phyloP scores from a whole-genome alignment of 2,113 vertebrate species.

The Psilopsiagon aymara region DNA sequence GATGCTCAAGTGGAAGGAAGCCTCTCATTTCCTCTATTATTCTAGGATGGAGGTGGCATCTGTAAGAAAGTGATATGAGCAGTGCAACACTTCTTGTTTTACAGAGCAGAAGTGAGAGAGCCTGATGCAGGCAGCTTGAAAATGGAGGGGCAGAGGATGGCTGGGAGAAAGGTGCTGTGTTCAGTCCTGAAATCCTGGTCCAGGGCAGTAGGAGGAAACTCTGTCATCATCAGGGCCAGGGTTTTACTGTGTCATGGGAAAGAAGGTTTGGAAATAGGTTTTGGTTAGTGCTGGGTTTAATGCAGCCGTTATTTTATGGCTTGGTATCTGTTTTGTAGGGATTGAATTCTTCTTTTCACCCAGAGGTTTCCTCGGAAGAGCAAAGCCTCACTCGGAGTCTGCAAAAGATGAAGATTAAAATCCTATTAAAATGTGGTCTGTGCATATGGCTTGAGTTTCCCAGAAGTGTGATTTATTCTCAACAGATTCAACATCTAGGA shows the following conservation, averaged over 20 bases:
- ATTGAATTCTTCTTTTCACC: neutral
- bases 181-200: neutral
- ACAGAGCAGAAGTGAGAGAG: neutral
- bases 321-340: neutral
- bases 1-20: neutral
- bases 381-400: neutral
- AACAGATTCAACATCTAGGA: neutral
- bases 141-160: neutral
- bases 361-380: neutral
- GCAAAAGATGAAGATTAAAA: neutral
- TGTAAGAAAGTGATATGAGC: neutral
- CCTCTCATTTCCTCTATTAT: neutral
- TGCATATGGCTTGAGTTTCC: neutral
- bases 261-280: neutral
- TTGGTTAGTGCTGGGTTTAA: neutral
- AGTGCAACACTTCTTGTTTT: neutral
- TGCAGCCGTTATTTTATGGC: neutral
- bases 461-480: neutral
- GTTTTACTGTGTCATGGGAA: neutral
- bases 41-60: neutral
- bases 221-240: neutral
- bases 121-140: neutral
- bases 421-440: neutral
- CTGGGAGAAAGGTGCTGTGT: neutral
- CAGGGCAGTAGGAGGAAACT: fast-evolving